Percentiles rank a stretch among this genome's conserved stretches.
These are phyloP conservation scores for Xanthorhoe spadicearia DNA, from an alignment of 2,888 invertebrate species.

Conservation along the genomic window DNA sequence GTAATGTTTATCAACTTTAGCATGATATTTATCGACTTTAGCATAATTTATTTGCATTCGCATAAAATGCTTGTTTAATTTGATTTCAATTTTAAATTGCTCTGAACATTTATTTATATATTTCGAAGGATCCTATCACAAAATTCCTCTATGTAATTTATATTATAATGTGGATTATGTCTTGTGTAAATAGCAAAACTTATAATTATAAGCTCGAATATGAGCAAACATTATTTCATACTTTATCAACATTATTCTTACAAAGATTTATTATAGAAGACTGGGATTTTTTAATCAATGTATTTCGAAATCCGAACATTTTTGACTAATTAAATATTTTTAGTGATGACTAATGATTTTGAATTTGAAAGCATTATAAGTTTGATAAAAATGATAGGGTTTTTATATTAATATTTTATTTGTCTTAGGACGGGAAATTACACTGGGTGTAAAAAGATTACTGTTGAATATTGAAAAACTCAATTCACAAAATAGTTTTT, in stretches of 20 bases:
- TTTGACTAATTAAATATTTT: background rate
- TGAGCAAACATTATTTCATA: conserved; percentile 38
- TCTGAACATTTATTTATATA: background rate
- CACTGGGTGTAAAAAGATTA: conserved; percentile 26
- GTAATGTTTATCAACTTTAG: background rate
- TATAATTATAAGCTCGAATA: conserved; percentile 42
- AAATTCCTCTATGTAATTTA: background rate
- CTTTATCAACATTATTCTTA: conserved; percentile 22
- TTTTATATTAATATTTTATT: conserved; percentile 48
- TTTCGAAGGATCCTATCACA: conserved; percentile 1
- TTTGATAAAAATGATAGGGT: background rate
- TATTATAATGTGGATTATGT: conserved; percentile 12
- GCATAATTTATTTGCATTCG: background rate
- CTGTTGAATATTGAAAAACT: too few relatives aligned
- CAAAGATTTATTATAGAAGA: conserved; percentile 2
- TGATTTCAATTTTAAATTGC: background rate
- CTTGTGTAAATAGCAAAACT: conserved; percentile 41
- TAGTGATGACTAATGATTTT: background rate
- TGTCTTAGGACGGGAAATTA: conserved; percentile 67
- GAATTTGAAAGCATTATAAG: background rate
- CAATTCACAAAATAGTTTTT: too few relatives aligned
- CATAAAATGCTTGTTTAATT: background rate
- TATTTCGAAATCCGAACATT: background rate
- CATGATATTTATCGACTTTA: conserved; percentile 1
- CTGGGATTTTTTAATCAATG: conserved; percentile 12